A percentile compares a stretch with the other conserved stretches of the same genome.
Evolutionary conservation across 2,797 vertebrate species (phyloP).

Genomic region (Rhinogobio ventralis): DNA sequence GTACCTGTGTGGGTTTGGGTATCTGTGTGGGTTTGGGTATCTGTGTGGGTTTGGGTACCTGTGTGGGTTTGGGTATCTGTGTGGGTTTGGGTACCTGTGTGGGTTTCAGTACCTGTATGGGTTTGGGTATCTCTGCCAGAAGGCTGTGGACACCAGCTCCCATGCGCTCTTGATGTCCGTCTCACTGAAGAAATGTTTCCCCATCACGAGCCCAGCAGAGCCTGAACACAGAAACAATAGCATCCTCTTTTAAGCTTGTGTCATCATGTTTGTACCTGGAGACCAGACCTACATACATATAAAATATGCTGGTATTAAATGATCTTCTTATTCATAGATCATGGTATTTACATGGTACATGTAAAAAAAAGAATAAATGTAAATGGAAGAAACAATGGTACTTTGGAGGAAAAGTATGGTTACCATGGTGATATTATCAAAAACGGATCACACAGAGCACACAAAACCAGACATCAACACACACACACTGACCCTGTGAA

Average conservation of each 20-base stretch:
- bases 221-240: not conserved
- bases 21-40: too few relatives aligned
- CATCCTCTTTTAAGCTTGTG: not conserved
- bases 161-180: slow-evolving; percentile 67
- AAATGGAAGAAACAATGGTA: too few relatives aligned
- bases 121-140: slow-evolving; percentile 74
- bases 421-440: not conserved
- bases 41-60: too few relatives aligned
- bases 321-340: not conserved
- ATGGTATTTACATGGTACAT: not conserved
- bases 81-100: too few relatives aligned
- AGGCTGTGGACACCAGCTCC: slow-evolving; percentile 67
- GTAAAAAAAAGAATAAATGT: too few relatives aligned
- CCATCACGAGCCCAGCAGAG: slow-evolving; percentile 58
- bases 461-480: not conserved
- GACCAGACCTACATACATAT: not conserved
- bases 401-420: not conserved
- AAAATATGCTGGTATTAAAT: not conserved
- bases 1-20: too few relatives aligned
- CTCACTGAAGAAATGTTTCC: slow-evolving; percentile 69
- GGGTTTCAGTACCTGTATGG: slow-evolving; percentile 52
- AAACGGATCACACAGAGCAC: too few relatives aligned
- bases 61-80: too few relatives aligned
- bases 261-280: not conserved
- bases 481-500: not conserved